phyloP scores from a whole-genome alignment of 2,888 invertebrate genomes.

The Cephonodes hylas region DNA sequence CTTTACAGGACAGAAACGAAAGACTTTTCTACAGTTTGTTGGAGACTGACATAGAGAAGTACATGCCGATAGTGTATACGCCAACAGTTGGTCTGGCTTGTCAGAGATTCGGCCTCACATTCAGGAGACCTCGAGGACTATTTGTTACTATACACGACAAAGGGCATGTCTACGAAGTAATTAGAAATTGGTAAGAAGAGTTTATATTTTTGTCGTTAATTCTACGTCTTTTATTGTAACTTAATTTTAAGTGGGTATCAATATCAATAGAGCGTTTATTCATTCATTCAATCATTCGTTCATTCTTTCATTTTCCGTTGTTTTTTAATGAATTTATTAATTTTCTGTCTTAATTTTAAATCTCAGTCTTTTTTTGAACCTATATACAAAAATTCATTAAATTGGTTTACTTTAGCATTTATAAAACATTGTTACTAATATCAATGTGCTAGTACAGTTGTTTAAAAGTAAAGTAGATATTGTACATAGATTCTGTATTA shows the following conservation, averaged over 20 bases:
- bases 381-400: too few relatives aligned
- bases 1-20: constrained; percentile 92
- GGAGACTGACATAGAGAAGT: constrained; percentile 90
- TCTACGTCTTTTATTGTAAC: too few relatives aligned
- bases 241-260: too few relatives aligned
- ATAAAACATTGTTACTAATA: too few relatives aligned
- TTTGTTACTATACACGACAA: constrained; percentile 95
- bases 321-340: too few relatives aligned
- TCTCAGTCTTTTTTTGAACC: too few relatives aligned
- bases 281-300: too few relatives aligned
- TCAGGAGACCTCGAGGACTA: constrained; percentile 92
- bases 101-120: constrained; percentile 95
- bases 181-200: constrained; percentile 91
- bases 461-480: neutral
- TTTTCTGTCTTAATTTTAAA: too few relatives aligned
- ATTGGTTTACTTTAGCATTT: too few relatives aligned
- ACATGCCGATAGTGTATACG: constrained; percentile 97
- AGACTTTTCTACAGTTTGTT: constrained; percentile 93
- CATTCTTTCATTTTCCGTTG: too few relatives aligned
- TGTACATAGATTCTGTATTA: neutral
- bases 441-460: too few relatives aligned
- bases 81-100: constrained; percentile 97
- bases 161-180: constrained; percentile 90
- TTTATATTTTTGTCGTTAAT: neutral
- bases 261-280: too few relatives aligned